Conservation (phyloP, 2,888 invertebrate species). For the Microctonus brassicae region DNA sequence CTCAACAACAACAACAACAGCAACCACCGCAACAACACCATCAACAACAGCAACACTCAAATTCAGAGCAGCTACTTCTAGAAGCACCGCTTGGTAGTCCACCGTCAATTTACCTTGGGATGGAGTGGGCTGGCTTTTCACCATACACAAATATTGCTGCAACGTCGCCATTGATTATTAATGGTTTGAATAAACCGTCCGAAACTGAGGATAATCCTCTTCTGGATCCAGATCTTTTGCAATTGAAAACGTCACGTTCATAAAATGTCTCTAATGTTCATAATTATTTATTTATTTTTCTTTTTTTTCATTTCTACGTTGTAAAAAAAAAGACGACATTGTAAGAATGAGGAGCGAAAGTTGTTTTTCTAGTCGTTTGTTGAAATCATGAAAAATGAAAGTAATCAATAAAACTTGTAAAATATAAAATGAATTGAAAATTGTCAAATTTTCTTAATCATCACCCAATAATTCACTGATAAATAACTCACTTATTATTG, state of each 20-base stretch:
- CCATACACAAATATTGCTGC: constrained; percentile 62
- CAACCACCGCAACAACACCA: constrained; percentile 50
- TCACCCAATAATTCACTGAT: background rate
- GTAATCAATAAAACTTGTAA: constrained; percentile 25
- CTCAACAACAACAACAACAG: constrained; percentile 53
- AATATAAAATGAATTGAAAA: background rate
- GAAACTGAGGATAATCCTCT: constrained; percentile 63
- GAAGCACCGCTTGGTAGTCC: constrained; percentile 66
- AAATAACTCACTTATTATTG: background rate
- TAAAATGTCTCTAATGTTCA: constrained; percentile 49
- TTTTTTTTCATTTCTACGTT: too few relatives aligned
- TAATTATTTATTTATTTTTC: constrained; percentile 13
- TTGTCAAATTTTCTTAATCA: background rate
- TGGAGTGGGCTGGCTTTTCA: constrained; percentile 69
- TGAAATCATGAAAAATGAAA: constrained; percentile 1
- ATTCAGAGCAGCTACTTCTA: constrained; percentile 61
- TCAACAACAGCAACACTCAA: constrained; percentile 55
- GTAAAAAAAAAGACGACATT: background rate
- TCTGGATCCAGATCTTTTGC: constrained; percentile 65
- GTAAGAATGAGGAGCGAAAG: background rate
- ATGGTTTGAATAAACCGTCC: constrained; percentile 63
- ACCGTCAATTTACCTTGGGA: constrained; percentile 68
- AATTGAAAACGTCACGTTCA: constrained; percentile 64
- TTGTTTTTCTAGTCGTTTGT: constrained; percentile 11
- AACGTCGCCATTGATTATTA: constrained; percentile 63